These are phyloP conservation scores for Listrodromus nycthemerus DNA, from an alignment of 2,888 invertebrate species.

Conservation along the genomic window DNA sequence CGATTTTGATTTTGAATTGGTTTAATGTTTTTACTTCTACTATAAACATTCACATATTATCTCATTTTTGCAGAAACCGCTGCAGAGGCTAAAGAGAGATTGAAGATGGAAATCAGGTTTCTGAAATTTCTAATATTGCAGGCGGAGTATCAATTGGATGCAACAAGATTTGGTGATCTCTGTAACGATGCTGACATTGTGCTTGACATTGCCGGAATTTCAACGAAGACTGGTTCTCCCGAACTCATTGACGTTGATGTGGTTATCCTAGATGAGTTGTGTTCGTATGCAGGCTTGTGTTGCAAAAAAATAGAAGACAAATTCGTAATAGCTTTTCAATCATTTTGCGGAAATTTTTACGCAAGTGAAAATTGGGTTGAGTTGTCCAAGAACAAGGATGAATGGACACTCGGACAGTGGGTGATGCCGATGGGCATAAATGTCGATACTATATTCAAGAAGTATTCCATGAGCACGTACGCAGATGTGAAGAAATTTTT, in stretches of 20 bases:
- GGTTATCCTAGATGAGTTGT: slow-evolving; percentile 47
- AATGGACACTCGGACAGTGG: slow-evolving; percentile 64
- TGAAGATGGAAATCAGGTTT: background rate
- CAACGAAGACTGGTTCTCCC: background rate
- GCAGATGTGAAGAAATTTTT: slow-evolving; percentile 59
- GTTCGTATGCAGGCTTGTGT: slow-evolving; percentile 48
- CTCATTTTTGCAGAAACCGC: background rate
- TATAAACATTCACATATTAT: too few species aligned
- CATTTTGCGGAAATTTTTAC: background rate
- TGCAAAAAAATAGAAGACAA: slow-evolving; percentile 47
- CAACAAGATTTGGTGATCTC: slow-evolving; percentile 33
- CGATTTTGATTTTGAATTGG: too few species aligned
- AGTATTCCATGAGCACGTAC: slow-evolving; percentile 55
- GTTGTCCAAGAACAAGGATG: slow-evolving; percentile 42
- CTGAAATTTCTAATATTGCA: slow-evolving; percentile 20
- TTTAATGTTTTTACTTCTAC: too few species aligned
- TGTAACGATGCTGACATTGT: background rate
- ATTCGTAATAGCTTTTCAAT: slow-evolving; percentile 50
- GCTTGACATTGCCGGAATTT: background rate
- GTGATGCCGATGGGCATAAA: slow-evolving; percentile 67
- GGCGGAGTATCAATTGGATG: slow-evolving; percentile 33
- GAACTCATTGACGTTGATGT: slow-evolving; percentile 33
- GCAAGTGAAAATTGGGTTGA: slow-evolving; percentile 52
- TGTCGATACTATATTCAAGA: slow-evolving; percentile 49
- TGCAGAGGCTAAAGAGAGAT: background rate